Base-by-base conservation (phyloP, 2,888 invertebrate species). In the Gibbula magus region DNA sequence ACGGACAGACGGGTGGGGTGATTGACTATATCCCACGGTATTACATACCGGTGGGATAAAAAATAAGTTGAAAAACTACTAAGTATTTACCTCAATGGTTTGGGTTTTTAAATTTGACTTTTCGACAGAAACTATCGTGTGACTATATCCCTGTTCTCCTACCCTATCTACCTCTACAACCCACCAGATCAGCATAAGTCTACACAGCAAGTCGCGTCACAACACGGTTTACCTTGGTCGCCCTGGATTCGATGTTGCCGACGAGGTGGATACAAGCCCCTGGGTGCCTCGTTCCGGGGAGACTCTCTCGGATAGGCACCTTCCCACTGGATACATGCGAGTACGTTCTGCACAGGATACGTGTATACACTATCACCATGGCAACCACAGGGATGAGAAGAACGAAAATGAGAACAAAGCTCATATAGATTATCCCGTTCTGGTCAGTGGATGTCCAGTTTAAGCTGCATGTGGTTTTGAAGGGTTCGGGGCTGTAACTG, bases 401-500 rank as follows among this genome's bases (percentile, higher is more conserved):
- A 29, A 81, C 35, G 52, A 66, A 78, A 29, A 78, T 7, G 29
- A 78, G 61, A 10, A 56, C 78, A 51, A 67, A 18, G n/a, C 75
- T 51, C 45, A 78, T 74, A 56, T 77, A 77, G n/a, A 51, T 29
- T 35, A 70, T 29, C 2, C 54, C 16, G 18, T 18, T 35, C 10
- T 20, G 16, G 7, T 16, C 22, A 20, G 5, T 5, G 8, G 75
- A 51, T 20, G 81, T 79, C 82, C 82, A 82, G 32, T 80, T 56
- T 1, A 82, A 51, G n/a, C 79, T 77, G 39, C 82, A 82, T 16
- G 80, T 78, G 2, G 82, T 82, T 20, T 54, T 74, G 61, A 78
- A 82, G 0, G 79, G 82, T 56, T 82, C 82, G 22, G 20, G 76
- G 1, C 45, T 73, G 53, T 73, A 82, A 13, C n/a, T 45, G 29